Evolutionary conservation across 2,113 vertebrate species (phyloP).

Genomic region (Theristicus caerulescens): DNA sequence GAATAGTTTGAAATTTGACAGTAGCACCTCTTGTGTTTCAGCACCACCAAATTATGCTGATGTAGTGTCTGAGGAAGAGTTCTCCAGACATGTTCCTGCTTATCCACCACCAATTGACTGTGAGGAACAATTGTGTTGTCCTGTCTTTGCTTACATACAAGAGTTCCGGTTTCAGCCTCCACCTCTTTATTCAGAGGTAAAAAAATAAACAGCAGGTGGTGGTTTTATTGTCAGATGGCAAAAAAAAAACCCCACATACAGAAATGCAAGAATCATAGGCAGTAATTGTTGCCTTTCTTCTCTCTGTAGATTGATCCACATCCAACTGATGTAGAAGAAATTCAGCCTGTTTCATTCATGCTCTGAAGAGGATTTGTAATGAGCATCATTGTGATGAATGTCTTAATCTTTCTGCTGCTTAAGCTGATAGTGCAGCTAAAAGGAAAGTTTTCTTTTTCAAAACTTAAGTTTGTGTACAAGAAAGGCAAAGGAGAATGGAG

Average conservation of each 20-base stretch:
- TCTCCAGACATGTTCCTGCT: conserved; percentile 67
- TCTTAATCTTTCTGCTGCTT: conserved; percentile 36
- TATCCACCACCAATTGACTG: conserved; percentile 61
- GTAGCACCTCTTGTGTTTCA: conserved; percentile 34
- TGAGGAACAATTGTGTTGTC: conserved; percentile 70
- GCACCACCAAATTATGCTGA: conserved; percentile 86
- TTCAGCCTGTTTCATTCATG: conserved; percentile 66
- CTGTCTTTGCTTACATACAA: conserved; percentile 78
- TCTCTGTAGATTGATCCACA: conserved; percentile 76
- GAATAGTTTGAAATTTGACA: background rate
- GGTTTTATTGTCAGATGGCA: background rate
- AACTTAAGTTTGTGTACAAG: background rate
- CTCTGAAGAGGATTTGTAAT: conserved; percentile 48
- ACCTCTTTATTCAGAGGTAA: conserved; percentile 86
- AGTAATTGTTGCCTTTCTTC: conserved; percentile 20
- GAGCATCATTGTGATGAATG: conserved; percentile 41
- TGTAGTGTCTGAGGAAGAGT: conserved; percentile 81
- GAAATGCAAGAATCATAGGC: background rate
- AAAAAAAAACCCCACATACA: background rate
- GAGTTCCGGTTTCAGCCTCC: conserved; percentile 85
- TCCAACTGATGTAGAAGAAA: conserved; percentile 68
- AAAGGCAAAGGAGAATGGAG: conserved; percentile 5
- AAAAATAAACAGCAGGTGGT: conserved; percentile 11
- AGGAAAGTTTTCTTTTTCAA: conserved; percentile 6
- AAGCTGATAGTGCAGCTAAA: conserved; percentile 36